Evolutionary conservation across 2,888 invertebrate genomes (phyloP), one percentile per base, ranked within the genome.

Genomic region (Hemistola chrysoprasaria): DNA sequence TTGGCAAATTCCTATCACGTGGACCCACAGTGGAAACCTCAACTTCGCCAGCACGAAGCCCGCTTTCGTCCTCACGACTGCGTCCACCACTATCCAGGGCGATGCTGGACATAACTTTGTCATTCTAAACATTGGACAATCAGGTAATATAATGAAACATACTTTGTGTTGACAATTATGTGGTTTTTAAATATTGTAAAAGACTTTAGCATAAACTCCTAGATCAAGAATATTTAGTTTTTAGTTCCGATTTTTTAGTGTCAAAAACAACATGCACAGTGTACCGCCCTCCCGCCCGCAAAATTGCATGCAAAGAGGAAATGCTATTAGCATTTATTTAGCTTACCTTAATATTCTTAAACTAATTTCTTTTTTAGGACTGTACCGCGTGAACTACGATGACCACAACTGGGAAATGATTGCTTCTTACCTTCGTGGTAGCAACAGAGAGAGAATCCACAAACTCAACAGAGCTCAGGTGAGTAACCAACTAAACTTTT

Each of bases 391-490:
- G 0, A 92, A 92, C 58, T 95, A 95, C 56, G 92, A 93, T 55
- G 57, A 62, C 1, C 62, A 73, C 16, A 90, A 91, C 39, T 93
- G 92, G 93, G 57, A 77, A 7, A 69, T 78, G 58, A 77, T 93
- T 37, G 83, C 80, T 3, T 47, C 72, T 0, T 90, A 86, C 46
- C 72, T 92, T 4, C 75, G 80, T n/a, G 65, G 71, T n/a, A 66
- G 63, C 41, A 61, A 71, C 49, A 75, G 73, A 36, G 48, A 61
- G n/a, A 64, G 54, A 0, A 92, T 96, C 31, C 90, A 93, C 56
- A 90, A 90, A 23, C 65, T 93, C 0, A 95, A 94, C 74, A 90
- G 95, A 59, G 95, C 95, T 8, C 95, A 96, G 78, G 87, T 94
- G 51, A 16, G 16, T 16, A 47, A n/a, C n/a, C n/a, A n/a, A n/a